These are phyloP conservation scores for Nestor notabilis DNA, from an alignment of 2,113 vertebrate species.

Conservation along the genomic window DNA sequence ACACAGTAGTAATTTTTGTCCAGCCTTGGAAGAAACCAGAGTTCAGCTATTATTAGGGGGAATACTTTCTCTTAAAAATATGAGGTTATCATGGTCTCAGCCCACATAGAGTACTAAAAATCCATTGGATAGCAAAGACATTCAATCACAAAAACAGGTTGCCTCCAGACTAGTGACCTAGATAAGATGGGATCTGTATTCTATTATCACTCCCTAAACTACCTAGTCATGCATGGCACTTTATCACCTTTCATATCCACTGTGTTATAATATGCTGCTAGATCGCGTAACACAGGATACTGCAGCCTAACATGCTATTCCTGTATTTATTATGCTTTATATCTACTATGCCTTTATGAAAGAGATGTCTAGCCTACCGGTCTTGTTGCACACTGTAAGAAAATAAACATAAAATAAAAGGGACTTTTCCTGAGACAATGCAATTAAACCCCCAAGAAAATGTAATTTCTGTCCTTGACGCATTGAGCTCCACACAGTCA, in stretches of 20 bases:
- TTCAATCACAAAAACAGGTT: neutral
- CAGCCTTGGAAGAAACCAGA: neutral
- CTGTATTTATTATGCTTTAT: neutral
- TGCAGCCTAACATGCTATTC: neutral
- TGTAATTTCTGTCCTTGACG: accelerated
- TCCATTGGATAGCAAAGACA: neutral
- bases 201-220: neutral
- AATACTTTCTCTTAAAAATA: neutral
- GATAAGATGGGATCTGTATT: conserved; percentile 10
- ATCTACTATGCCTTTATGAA: neutral
- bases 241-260: neutral
- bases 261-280: neutral
- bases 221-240: neutral
- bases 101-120: neutral
- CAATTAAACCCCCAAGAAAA: neutral
- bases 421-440: neutral
- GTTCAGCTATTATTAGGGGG: neutral
- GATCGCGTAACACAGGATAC: neutral
- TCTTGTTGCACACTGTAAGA: neutral
- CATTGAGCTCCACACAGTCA: neutral
- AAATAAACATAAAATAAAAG: neutral
- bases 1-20: neutral
- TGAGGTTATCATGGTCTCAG: neutral
- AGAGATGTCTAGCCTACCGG: neutral
- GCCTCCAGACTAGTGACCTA: neutral